phyloP scores from a whole-genome alignment of 2,888 invertebrate species.

The Hofmannophila pseudospretella region DNA sequence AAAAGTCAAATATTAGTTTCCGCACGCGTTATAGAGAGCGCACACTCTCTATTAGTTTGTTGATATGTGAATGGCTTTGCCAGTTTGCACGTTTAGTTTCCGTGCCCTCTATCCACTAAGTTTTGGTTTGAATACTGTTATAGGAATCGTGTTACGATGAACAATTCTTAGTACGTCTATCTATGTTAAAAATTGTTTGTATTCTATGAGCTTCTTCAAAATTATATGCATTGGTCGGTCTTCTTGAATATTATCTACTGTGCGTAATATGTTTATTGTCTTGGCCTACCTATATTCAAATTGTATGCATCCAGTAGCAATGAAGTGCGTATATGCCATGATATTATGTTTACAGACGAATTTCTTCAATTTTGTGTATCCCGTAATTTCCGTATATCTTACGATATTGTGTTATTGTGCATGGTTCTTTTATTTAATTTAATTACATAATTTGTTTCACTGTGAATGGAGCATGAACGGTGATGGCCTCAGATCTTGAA shows the following conservation, averaged over 20 bases:
- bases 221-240: background rate
- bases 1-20: too few species aligned
- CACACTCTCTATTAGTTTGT: too few species aligned
- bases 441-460: background rate
- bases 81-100: too few species aligned
- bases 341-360: background rate
- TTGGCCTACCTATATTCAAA: background rate
- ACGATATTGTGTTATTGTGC: background rate
- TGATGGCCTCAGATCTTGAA: slow-evolving; percentile 8
- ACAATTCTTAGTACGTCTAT: background rate
- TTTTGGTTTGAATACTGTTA: background rate
- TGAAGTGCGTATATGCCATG: background rate
- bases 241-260: slow-evolving; percentile 1
- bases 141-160: background rate
- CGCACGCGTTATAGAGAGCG: too few species aligned
- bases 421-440: background rate
- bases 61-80: too few species aligned
- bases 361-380: too few species aligned
- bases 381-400: too few species aligned
- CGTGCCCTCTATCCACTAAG: too few species aligned
- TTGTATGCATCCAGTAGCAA: background rate
- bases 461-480: slow-evolving; percentile 12
- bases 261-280: background rate
- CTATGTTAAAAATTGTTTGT: slow-evolving; percentile 5
- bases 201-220: slow-evolving; percentile 1